Base-by-base conservation (phyloP, 2,888 invertebrate genomes). In the Cryptophagus acutangulus region DNA sequence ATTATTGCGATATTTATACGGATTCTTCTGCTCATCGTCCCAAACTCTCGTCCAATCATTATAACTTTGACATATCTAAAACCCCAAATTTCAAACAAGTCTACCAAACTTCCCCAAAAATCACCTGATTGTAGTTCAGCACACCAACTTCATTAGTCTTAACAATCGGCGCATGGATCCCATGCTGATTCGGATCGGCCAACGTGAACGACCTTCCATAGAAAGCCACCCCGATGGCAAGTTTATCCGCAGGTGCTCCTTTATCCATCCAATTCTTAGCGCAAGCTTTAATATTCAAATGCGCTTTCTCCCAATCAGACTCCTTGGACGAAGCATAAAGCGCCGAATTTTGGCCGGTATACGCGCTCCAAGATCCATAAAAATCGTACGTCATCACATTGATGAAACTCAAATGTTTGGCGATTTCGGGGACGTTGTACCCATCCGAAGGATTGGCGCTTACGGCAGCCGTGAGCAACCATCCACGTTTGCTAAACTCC, bases 201-300 rank as follows among this genome's bases (percentile, higher is more conserved):
- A 87, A 62, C 0, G 73, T 77, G 51, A 80, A 88, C 0, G 79
- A 72, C 33, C 79, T 74, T 0, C 85, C 87, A 47, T 84, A 87
- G n/a, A 79, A 71, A 0, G 82, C 80, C 20, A 85, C 65, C 0
- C 88, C 88, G 1, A 87, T 47, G 0, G 80, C 66, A 0, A 88
- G 51, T 59, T 87, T 87, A 1, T 76, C 68, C 1, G 74, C 65
- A 1, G 73, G 66, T 1, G 75, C 77, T 4, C 79, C 80, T 39
- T 73, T 69, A 1, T 65, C 61, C 5, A 77, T 47, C 76, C 77
- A 79, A 42, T 71, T 71, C 17, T 65, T 54, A 1, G 77, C 63
- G 1, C 71, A 62, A 28, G 63, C 68, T 36, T 74, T 62, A 69
- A 73, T 33, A 17, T 55, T 55, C 1, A 49, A 43, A 18, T 47